Evolutionary conservation across 2,113 vertebrate genomes (phyloP).

Genomic region (Calidris pygmaea): DNA sequence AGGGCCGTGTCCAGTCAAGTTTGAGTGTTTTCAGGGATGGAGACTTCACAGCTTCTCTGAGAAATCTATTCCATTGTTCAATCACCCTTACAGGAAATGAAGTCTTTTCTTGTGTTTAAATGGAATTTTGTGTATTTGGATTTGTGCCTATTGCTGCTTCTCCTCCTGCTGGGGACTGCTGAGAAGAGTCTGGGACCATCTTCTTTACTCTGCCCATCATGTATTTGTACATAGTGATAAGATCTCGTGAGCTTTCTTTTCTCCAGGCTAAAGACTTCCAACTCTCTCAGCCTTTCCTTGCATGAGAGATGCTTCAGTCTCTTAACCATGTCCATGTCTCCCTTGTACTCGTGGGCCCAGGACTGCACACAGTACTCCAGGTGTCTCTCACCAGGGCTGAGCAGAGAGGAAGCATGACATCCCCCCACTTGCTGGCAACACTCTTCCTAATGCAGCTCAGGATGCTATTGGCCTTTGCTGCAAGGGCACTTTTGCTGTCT

Average conservation of each 20-base stretch:
- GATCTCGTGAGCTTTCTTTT: neutral
- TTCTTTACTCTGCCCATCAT: neutral
- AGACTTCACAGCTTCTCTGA: neutral
- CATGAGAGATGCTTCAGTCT: neutral
- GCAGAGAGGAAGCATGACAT: neutral
- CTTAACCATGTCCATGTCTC: neutral
- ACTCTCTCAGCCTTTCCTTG: neutral
- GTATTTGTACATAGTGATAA: neutral
- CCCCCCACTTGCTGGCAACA: neutral
- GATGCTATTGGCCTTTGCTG: neutral
- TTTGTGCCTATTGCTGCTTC: neutral
- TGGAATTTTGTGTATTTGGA: neutral
- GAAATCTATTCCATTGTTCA: neutral
- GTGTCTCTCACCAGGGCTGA: neutral
- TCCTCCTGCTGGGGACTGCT: neutral
- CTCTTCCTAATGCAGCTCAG: neutral
- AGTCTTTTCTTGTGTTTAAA: neutral
- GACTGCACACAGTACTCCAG: neutral
- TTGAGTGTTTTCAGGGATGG: neutral
- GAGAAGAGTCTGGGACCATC: neutral
- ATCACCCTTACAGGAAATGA: neutral
- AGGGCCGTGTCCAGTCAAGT: accelerated
- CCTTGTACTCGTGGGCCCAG: neutral
- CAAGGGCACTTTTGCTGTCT: neutral
- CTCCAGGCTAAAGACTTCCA: neutral